Conservation (phyloP, 2,113 vertebrate species). For the Fregetta grallaria region DNA sequence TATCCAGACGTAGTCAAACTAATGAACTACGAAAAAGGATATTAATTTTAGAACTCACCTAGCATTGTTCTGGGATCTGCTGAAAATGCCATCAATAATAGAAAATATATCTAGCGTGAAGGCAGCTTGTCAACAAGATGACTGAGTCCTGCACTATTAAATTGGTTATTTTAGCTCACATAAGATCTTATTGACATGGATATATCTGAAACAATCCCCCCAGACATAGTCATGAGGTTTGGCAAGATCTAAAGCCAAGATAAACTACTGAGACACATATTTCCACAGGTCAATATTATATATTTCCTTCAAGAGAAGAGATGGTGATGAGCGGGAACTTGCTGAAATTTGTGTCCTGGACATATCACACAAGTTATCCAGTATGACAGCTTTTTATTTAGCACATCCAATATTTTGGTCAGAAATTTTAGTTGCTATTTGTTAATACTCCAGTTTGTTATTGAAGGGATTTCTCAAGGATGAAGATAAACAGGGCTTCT, state of each 20-base stretch:
- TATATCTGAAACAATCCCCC: constrained; percentile 52
- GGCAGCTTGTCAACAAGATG: constrained; percentile 64
- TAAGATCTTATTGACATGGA: constrained; percentile 68
- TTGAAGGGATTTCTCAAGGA: background rate
- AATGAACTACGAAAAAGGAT: background rate
- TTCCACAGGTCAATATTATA: constrained; percentile 27
- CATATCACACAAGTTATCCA: background rate
- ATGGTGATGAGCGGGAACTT: constrained; percentile 19
- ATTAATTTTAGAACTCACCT: constrained; percentile 41
- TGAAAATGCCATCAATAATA: constrained; percentile 29
- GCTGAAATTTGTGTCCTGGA: constrained; percentile 3
- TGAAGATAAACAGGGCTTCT: background rate
- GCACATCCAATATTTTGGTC: background rate
- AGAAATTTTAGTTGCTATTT: background rate
- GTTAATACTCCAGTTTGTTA: background rate
- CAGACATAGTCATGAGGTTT: constrained; percentile 28
- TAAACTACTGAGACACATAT: constrained; percentile 11
- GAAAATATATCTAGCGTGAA: constrained; percentile 53
- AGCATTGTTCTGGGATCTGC: constrained; percentile 9
- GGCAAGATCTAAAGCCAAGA: constrained; percentile 55
- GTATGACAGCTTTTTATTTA: background rate
- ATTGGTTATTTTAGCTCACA: constrained; percentile 65
- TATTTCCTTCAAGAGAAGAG: background rate
- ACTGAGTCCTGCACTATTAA: constrained; percentile 58
- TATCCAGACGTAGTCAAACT: background rate